Evolutionary conservation across 2,113 vertebrate species (phyloP).

Genomic region (Physeter macrocephalus): DNA sequence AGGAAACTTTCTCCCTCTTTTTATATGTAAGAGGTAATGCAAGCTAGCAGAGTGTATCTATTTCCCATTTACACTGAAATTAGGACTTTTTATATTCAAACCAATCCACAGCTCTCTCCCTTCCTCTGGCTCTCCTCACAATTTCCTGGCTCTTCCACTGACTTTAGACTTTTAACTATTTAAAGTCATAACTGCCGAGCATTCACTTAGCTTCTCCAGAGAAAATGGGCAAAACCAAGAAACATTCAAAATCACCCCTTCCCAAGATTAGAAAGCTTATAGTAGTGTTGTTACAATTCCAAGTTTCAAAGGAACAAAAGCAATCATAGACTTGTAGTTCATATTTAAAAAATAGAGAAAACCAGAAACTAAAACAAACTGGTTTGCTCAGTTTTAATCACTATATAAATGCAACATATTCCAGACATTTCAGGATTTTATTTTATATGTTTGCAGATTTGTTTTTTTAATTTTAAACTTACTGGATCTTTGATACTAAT

Average conservation of each 20-base stretch:
- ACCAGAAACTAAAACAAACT: neutral
- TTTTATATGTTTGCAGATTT: neutral
- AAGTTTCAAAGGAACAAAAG: neutral
- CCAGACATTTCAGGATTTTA: neutral
- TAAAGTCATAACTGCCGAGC: neutral
- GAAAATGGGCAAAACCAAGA: neutral
- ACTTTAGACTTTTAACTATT: neutral
- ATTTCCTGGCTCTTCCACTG: neutral
- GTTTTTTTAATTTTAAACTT: neutral
- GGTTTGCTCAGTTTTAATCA: neutral
- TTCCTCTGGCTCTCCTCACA: neutral
- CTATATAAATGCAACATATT: neutral
- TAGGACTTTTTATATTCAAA: neutral
- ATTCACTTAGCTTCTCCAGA: neutral
- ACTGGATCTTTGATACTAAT: neutral
- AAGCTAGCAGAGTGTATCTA: neutral
- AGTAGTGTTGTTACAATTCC: neutral
- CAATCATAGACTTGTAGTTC: neutral
- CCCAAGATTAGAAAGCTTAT: neutral
- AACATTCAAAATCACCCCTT: neutral
- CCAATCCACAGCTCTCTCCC: neutral
- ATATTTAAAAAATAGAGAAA: neutral
- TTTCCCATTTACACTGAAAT: neutral
- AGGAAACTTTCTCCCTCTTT: neutral
- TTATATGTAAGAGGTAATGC: neutral